A percentile compares a stretch with the other conserved stretches of the same genome.
These are phyloP conservation scores for Cryptoprocta ferox DNA, from an alignment of 2,797 vertebrate species.

Conservation along the genomic window DNA sequence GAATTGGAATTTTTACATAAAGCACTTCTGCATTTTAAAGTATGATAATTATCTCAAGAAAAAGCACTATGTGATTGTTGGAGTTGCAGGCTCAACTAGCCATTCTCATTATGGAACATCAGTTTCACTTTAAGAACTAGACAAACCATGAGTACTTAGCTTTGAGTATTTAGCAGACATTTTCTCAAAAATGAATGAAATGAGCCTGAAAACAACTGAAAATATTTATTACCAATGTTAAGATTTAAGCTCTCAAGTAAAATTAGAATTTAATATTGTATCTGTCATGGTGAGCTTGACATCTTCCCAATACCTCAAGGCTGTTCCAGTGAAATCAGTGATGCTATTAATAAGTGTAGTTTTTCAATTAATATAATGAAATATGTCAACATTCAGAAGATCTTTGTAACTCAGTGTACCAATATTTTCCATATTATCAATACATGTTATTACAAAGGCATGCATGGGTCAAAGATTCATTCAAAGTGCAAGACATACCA, in stretches of 20 bases:
- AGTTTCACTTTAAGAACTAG: not conserved
- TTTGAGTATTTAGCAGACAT: not conserved
- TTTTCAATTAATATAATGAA: conserved; percentile 33
- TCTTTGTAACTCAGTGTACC: not conserved
- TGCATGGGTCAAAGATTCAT: conserved; percentile 5
- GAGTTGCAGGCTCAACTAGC: conserved; percentile 44
- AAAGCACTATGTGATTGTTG: not conserved
- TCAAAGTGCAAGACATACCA: conserved; percentile 26
- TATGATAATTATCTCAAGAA: not conserved
- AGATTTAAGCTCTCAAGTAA: conserved; percentile 54
- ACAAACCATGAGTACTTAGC: not conserved
- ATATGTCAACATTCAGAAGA: conserved; percentile 18
- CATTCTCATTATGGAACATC: not conserved
- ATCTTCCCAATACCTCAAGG: not conserved
- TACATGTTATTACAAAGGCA: conserved; percentile 50
- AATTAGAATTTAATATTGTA: conserved; percentile 35
- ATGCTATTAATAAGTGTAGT: not conserved
- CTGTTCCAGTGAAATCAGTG: not conserved
- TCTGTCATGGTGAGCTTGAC: not conserved
- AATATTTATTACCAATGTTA: conserved; percentile 36
- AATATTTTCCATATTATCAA: conserved; percentile 59
- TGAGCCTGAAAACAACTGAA: conserved; percentile 2
- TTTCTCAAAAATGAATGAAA: conserved; percentile 55
- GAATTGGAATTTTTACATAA: not conserved
- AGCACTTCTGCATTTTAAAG: not conserved